Percentiles rank a stretch among this genome's conserved stretches.
Evolutionary conservation across 1,140 invertebrate species (phyloP).

Genomic region (Scaptomyza pallida): DNA sequence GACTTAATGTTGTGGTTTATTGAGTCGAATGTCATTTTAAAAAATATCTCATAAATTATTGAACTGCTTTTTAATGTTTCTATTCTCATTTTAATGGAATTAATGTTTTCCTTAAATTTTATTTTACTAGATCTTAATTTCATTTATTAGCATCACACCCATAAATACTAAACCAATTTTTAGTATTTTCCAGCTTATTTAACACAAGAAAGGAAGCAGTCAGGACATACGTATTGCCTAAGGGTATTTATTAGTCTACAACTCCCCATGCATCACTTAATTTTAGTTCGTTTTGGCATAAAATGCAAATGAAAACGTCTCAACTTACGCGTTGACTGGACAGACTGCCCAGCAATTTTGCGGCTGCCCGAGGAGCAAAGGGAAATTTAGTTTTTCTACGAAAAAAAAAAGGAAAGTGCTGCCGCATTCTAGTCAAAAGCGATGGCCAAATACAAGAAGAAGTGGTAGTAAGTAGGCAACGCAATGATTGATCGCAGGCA

Average conservation of each 20-base stretch:
- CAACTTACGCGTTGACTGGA: conserved; percentile 58
- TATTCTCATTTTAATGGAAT: no score
- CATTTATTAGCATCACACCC: no score
- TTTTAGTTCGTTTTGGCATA: conserved; percentile 36
- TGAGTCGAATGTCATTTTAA: no score
- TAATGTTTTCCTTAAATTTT: no score
- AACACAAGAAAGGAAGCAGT: no score
- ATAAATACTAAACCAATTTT: no score
- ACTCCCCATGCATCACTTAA: conserved; percentile 11
- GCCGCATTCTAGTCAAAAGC: conserved; percentile 31
- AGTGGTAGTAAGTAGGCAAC: conserved; percentile 12
- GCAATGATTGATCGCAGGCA: conserved; percentile 75
- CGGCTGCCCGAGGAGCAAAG: neutral
- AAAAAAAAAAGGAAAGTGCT: conserved; percentile 39
- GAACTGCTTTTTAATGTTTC: no score
- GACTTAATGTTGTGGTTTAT: no score
- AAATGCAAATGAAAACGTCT: conserved; percentile 82
- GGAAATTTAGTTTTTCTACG: neutral
- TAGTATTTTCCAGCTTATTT: no score
- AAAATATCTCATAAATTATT: no score
- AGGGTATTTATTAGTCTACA: conserved; percentile 1
- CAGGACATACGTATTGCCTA: no score
- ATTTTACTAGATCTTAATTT: no score
- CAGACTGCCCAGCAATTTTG: conserved; percentile 23
- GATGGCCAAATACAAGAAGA: neutral